Conservation (phyloP, 2,797 vertebrate genomes). For the Oreortyx pictus region DNA sequence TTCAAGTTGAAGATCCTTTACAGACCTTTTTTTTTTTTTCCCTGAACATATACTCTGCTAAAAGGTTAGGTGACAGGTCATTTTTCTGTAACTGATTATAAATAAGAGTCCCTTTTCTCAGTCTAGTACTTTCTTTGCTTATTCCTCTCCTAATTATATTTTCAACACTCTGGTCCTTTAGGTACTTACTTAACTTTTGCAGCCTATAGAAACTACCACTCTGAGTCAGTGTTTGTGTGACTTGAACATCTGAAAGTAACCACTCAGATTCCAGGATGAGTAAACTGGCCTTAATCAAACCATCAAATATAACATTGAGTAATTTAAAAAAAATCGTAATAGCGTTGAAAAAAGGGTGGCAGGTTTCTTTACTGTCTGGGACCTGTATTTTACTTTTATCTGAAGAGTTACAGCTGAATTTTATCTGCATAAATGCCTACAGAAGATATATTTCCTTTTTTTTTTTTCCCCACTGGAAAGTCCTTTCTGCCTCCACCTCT, state of each 20-base stretch:
- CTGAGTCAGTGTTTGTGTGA: accelerated
- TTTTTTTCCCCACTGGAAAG: not conserved
- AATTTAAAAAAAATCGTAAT: not conserved
- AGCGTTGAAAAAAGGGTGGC: too few relatives aligned
- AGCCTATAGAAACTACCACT: not conserved
- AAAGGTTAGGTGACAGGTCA: too few relatives aligned
- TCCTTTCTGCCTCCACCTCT: not conserved
- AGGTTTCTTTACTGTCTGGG: not conserved
- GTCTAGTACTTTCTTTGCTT: not conserved
- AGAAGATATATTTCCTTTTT: not conserved
- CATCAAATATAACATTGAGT: not conserved
- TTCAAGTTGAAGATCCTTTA: not conserved
- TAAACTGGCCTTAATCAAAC: not conserved
- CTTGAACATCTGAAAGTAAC: not conserved
- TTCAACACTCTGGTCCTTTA: not conserved
- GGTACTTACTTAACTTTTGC: not conserved
- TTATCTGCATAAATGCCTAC: not conserved
- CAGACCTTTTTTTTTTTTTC: not conserved
- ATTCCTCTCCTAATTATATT: accelerated
- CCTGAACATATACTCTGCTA: not conserved
- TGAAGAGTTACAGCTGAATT: not conserved
- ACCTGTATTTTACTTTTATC: not conserved
- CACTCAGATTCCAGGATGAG: not conserved
- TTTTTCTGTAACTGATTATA: not conserved
- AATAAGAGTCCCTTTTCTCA: not conserved